Base-by-base conservation (phyloP, 2,113 vertebrate genomes). In the Gorsachius goisagi region DNA sequence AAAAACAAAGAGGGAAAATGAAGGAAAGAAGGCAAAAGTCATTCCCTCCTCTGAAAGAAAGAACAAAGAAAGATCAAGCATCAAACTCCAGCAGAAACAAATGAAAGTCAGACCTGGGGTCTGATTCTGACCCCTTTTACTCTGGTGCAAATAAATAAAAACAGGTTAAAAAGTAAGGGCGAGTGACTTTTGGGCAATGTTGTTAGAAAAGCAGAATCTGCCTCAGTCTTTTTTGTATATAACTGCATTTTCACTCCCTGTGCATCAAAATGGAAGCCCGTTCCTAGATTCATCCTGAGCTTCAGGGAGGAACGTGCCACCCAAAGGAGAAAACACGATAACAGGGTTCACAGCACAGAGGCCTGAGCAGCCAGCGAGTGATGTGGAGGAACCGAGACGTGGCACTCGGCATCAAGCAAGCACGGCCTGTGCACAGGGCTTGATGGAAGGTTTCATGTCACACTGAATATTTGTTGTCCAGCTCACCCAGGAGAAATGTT, bases 281-380 rank as follows among this genome's bases (percentile, higher is more conserved):
- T 11, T 86, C 88, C 63, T 67, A 1, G 1, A 55, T 89, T 96
- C 76, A 35, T 4, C 9, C 49, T 5, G 69, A 84, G 64, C 76
- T 94, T 68, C 45, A 24, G 92, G 90, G 58, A 92, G 77, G 92
- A 92, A 81, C 1, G 14, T 93, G 93, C 92, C 73, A 97, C 86
- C 90, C 86, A 95, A 90, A 92, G 86, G 92, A 79, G 80, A 90
- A 95, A 94, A 92, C 66, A 60, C 2, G 9, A 58, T 60, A 32
- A 66, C 52, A 92, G 66, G 83, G 86, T 81, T 96, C 94, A 84
- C 39, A 63, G 95, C 92, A 78, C 90, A 66, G 76, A 85, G 76
- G 11, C 53, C 85, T 47, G 82, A 92, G 88, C 88, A 84, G 90
- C 12, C 92, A 86, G 68, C 0, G 2, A 86, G 79, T 5, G 64